These are phyloP conservation scores for Caracal caracal DNA, from an alignment of 2,113 vertebrate genomes.

Conservation along the genomic window DNA sequence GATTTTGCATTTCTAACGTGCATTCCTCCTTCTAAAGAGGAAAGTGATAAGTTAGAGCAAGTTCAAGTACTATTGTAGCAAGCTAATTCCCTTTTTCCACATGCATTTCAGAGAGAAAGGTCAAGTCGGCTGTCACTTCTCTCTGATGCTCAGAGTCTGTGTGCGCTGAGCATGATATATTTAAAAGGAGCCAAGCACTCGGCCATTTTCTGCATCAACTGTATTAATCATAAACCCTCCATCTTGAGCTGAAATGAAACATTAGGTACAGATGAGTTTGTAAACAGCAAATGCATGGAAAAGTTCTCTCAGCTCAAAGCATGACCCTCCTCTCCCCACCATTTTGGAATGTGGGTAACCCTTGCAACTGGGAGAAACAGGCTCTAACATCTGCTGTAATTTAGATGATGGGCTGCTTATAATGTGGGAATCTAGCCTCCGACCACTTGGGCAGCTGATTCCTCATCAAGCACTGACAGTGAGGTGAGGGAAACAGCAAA, in stretches of 20 bases:
- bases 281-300: constrained; percentile 65
- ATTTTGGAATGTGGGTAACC: constrained; percentile 26
- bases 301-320: constrained; percentile 70
- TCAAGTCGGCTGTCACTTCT: constrained; percentile 85
- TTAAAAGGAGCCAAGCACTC: constrained; percentile 81
- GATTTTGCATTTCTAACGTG: constrained; percentile 75
- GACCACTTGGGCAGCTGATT: constrained; percentile 6
- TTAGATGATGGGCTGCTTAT: constrained; percentile 31
- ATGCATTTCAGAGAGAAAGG: constrained; percentile 83
- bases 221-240: constrained; percentile 84
- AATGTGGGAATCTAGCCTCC: constrained; percentile 23
- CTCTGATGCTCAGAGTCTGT: constrained; percentile 82
- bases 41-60: constrained; percentile 76
- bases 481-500: not conserved
- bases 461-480: constrained; percentile 41
- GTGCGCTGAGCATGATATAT: constrained; percentile 83
- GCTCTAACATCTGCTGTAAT: constrained; percentile 37
- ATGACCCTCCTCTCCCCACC: constrained; percentile 18
- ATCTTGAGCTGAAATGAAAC: constrained; percentile 82
- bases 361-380: not conserved
- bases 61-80: constrained; percentile 73
- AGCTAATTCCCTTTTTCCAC: constrained; percentile 81
- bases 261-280: constrained; percentile 68
- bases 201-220: constrained; percentile 86
- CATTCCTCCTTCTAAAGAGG: constrained; percentile 68